phyloP scores from a whole-genome alignment of 2,113 vertebrate species.

The Hylia prasina region DNA sequence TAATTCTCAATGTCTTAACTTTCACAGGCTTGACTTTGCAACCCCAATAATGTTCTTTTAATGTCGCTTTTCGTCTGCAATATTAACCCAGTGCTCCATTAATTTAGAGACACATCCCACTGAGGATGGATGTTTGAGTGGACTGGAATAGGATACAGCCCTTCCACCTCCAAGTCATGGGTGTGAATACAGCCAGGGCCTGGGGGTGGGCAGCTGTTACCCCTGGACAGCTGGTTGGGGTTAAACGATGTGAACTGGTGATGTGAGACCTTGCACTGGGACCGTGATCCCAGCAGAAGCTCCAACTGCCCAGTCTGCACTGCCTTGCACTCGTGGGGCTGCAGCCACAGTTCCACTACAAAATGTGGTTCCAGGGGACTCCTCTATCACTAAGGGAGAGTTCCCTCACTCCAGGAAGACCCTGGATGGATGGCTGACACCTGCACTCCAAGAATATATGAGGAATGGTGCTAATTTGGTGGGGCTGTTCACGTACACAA shows the following conservation, averaged over 20 bases:
- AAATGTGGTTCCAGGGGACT: neutral
- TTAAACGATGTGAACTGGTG: neutral
- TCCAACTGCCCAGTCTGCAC: neutral
- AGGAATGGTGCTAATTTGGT: neutral
- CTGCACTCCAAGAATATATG: accelerated
- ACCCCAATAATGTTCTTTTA: slow-evolving; percentile 23
- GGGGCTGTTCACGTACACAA: accelerated
- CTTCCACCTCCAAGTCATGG: neutral
- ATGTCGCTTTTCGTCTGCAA: neutral
- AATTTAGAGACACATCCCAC: slow-evolving; percentile 2
- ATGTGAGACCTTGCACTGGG: neutral
- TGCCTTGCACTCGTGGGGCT: accelerated
- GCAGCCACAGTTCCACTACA: neutral
- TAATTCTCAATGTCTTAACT: slow-evolving; percentile 40
- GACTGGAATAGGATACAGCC: neutral
- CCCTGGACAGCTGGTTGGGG: neutral
- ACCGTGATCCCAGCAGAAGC: accelerated
- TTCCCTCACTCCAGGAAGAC: neutral
- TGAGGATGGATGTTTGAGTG: neutral
- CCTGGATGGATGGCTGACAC: neutral
- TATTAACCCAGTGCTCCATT: neutral
- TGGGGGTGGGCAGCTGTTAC: neutral
- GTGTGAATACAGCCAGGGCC: neutral
- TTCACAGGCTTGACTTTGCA: slow-evolving; percentile 38
- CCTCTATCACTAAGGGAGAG: neutral